phyloP scores from a whole-genome alignment of 1,140 invertebrate genomes.

The Piezodorus guildinii region DNA sequence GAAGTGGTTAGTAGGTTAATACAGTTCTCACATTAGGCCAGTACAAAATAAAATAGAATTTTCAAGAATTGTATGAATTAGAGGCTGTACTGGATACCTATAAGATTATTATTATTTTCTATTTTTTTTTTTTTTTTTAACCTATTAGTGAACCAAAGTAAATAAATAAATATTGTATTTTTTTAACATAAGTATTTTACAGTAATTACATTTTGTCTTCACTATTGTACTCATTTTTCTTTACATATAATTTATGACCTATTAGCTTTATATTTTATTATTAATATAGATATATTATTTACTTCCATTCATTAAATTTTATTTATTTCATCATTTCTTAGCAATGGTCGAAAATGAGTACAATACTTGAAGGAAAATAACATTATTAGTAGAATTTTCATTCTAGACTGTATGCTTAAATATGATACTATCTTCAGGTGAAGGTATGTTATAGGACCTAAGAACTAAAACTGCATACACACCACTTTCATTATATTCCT shows the following conservation, averaged over 20 bases:
- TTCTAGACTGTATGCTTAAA: constrained; percentile 9
- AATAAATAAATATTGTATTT: constrained; percentile 10
- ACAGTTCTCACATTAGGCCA: neutral
- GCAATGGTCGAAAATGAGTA: too few relatives aligned
- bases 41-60: constrained; percentile 16
- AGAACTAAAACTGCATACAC: constrained; percentile 11
- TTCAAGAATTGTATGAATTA: neutral
- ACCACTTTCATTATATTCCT: constrained; percentile 9
- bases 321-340: too few relatives aligned
- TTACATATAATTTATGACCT: too few relatives aligned
- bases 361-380: too few relatives aligned
- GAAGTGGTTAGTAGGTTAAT: neutral
- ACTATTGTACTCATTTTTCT: too few relatives aligned
- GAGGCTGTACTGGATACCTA: neutral
- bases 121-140: neutral
- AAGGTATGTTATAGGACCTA: constrained; percentile 11
- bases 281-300: too few relatives aligned
- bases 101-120: neutral
- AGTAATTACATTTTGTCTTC: neutral
- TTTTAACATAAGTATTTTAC: constrained; percentile 3
- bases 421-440: constrained; percentile 12
- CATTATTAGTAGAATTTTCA: neutral
- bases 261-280: too few relatives aligned
- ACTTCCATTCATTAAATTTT: too few relatives aligned
- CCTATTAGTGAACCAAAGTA: constrained; percentile 7